Conservation (phyloP, 2,797 vertebrate genomes). For the Liparis tanakae region DNA sequence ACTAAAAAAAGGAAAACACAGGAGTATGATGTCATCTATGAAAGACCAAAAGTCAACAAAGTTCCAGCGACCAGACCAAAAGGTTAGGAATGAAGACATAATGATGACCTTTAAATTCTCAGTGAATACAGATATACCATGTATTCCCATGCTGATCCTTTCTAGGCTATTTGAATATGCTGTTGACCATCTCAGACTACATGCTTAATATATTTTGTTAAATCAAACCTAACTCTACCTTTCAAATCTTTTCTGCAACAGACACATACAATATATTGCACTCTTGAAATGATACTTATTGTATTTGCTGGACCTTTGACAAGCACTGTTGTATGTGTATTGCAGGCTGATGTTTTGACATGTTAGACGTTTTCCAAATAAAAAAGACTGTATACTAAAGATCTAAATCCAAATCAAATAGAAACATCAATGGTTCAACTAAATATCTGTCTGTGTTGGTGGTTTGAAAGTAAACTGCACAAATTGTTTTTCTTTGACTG, state of each 20-base stretch:
- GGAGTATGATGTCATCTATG: background rate
- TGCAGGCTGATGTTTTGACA: conserved; percentile 48
- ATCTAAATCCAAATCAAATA: conserved; percentile 35
- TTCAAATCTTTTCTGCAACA: conserved; percentile 40
- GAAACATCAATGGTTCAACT: conserved; percentile 52
- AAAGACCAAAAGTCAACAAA: conserved; percentile 10
- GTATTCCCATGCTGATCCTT: conserved; percentile 36
- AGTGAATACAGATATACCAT: conserved; percentile 28
- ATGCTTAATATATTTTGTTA: conserved; percentile 37
- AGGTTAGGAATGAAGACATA: conserved; percentile 14
- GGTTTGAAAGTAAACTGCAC: conserved; percentile 21
- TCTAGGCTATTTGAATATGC: conserved; percentile 44
- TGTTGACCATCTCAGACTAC: conserved; percentile 50
- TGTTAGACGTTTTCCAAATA: conserved; percentile 35
- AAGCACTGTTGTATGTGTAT: conserved; percentile 44
- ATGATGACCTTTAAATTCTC: conserved; percentile 44
- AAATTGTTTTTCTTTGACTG: background rate
- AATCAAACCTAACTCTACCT: conserved; percentile 29
- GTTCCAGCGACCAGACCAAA: conserved; percentile 26
- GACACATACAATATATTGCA: conserved; percentile 41
- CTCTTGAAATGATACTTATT: conserved; percentile 43
- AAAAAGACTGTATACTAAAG: conserved; percentile 40
- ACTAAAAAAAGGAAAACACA: background rate
- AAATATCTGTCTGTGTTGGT: conserved; percentile 46
- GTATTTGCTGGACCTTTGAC: conserved; percentile 45